A percentile compares a stretch with the other conserved stretches of the same genome.
These are phyloP conservation scores for Digitonthophagus gazella DNA, from an alignment of 2,888 invertebrate species.

Conservation along the genomic window DNA sequence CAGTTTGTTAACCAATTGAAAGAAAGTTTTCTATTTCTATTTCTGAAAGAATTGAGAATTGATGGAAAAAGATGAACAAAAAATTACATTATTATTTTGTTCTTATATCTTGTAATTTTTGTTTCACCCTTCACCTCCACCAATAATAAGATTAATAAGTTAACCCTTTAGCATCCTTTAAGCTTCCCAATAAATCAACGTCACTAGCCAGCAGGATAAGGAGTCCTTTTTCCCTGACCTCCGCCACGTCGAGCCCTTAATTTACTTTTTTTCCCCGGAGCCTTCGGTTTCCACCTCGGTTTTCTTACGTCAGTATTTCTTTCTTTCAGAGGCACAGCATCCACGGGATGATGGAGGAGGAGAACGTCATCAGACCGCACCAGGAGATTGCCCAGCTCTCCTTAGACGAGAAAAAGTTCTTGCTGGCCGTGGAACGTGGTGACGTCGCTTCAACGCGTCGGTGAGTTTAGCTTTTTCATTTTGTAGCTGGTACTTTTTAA, in stretches of 20 bases:
- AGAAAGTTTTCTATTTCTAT: too few species aligned
- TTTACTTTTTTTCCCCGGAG: slow-evolving; percentile 7
- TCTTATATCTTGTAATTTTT: too few species aligned
- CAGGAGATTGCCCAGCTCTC: slow-evolving; percentile 82
- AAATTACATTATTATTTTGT: too few species aligned
- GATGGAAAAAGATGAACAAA: too few species aligned
- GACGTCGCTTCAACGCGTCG: slow-evolving; percentile 91
- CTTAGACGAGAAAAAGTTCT: slow-evolving; percentile 89
- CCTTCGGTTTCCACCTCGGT: slow-evolving; percentile 9
- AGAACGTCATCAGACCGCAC: slow-evolving; percentile 83
- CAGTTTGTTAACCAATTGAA: too few species aligned
- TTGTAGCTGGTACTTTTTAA: not conserved
- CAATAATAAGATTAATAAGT: not conserved
- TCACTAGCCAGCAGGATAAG: slow-evolving; percentile 20
- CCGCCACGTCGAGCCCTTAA: slow-evolving; percentile 1
- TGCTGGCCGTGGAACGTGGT: slow-evolving; percentile 92
- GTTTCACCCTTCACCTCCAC: too few species aligned
- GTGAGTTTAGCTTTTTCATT: slow-evolving; percentile 49
- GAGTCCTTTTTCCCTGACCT: slow-evolving; percentile 8
- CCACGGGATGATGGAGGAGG: slow-evolving; percentile 91
- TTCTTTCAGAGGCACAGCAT: slow-evolving; percentile 74
- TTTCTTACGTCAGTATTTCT: slow-evolving; percentile 8
- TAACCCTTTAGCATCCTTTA: not conserved
- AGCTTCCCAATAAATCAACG: slow-evolving; percentile 22
- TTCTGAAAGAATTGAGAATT: too few species aligned